Conservation (phyloP, 2,888 invertebrate species). For the Tineola bisselliella region DNA sequence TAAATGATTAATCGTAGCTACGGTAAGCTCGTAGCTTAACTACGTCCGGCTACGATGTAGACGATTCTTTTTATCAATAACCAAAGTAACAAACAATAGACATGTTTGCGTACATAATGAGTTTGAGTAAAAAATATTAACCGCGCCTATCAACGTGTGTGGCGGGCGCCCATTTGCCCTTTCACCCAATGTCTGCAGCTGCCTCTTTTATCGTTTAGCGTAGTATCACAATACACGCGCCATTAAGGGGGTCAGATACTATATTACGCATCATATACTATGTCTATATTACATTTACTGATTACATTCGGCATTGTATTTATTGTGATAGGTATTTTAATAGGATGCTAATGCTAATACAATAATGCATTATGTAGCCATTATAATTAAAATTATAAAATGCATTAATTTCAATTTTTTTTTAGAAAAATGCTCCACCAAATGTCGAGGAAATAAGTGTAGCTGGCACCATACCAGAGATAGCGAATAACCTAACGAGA, state of each 20-base stretch:
- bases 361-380: too few species aligned
- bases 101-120: too few species aligned
- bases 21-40: too few species aligned
- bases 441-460: conserved; percentile 56
- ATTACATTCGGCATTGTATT: not conserved
- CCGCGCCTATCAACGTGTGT: not conserved
- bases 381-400: too few species aligned
- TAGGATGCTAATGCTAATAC: too few species aligned
- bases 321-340: not conserved
- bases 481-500: conserved; percentile 47
- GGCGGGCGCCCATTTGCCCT: conserved; percentile 19
- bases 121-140: not conserved
- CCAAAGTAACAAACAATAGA: too few species aligned
- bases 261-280: not conserved
- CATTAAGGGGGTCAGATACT: not conserved
- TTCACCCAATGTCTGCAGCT: conserved; percentile 23
- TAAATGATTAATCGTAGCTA: too few species aligned
- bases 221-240: not conserved
- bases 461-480: conserved; percentile 58
- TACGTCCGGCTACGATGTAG: too few species aligned
- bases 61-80: too few species aligned
- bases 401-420: too few species aligned
- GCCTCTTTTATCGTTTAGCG: not conserved
- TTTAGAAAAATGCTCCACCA: conserved; percentile 47
- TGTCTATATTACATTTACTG: not conserved